Base-by-base conservation (phyloP, 1,140 invertebrate genomes). In the Anoplolepis gracilipes region DNA sequence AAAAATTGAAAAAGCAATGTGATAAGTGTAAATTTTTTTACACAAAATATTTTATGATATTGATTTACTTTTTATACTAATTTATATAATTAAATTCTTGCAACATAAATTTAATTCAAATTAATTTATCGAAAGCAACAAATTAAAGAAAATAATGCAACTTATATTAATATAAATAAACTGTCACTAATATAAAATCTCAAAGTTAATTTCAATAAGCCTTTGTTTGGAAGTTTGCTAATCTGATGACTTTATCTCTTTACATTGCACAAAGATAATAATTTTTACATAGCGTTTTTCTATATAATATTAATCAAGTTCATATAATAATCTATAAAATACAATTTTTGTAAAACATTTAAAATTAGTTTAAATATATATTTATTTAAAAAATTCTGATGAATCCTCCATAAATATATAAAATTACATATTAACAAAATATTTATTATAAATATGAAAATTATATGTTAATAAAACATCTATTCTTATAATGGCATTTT, bases 1-100 rank as follows among this genome's bases (percentile, higher is more conserved):
- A 90, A 78, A 96, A 91, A 87, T 82, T 75, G 25, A 22, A 53
- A 57, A 13, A 57, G 28, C 19, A 36, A 2, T 55, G 19, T 78
- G 6, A 64, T 39, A 39, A 57, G 2, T 19, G 6, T 0, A 10
- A 59, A 36, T 1, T 57, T n/a, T n/a, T n/a, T 73, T 8, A 2
- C 6, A 46, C 2, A 49, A 4, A 65, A 10, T 16, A 30, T 46
- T 30, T 7, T 64, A 22, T 7, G 13, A 22, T 49, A 42, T 22
- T 30, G 4, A 49, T 36, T n/a, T 22, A 22, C 0, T 67, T 78
- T 49, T 67, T n/a, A 22, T 53, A 11, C 28, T 78, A 11, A 62
- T n/a, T 4, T 22, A 2, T 2, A 30, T 59, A 73, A 33, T 57
- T 39, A 57, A 28, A 61, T 61, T 76, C 8, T 39, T 59, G 22